Evolutionary conservation across 2,797 vertebrate genomes (phyloP), one percentile per base, ranked within the genome.

Genomic region (Thripadectes ignobilis): DNA sequence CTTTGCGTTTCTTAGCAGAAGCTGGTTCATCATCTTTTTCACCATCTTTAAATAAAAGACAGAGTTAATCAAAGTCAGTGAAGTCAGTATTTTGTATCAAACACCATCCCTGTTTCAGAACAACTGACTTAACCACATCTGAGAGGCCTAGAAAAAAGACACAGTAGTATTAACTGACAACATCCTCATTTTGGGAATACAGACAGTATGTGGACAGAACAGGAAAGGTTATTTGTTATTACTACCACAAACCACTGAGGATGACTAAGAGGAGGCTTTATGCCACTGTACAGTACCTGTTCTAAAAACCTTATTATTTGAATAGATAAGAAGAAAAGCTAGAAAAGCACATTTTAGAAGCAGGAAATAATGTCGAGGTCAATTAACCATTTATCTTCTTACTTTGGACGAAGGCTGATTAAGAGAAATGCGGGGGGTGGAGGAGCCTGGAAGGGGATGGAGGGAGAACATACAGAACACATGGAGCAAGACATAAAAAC

Each of bases 1-100:
- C 97, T 80, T 98, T 98, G 10, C 98, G 98, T 88, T 98, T 99
- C 97, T 99, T 99, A 46, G 96, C 66, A 2, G 98, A 98, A 73
- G 95, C 57, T 30, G 94, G 82, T 12, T 96, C 87, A 23, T 96
- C 86, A 8, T 98, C 98, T 48, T 98, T 96, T 29, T 99, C 99
- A 52, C 98, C 99, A 96, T 99, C 99, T 98, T 98, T 84, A 96
- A 98, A 97, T 12, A 95, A 97, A 97, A 97, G 52, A 93, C 72
- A 97, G 45, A 80, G 80, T 97, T 71, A 88, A 89, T 97, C 46
- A 95, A 89, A 74, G 38, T 74, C 88, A 91, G 72, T 41, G 68
- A 89, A 73, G 43, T 2, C 49, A 79, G 11, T 15, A 48, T n/a
- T 59, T 52, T 89, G 62, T 76, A 49, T 86, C 61, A 74, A 66